Evolutionary conservation across 1,140 invertebrate genomes (phyloP).

Genomic region (Orussus abietinus): DNA sequence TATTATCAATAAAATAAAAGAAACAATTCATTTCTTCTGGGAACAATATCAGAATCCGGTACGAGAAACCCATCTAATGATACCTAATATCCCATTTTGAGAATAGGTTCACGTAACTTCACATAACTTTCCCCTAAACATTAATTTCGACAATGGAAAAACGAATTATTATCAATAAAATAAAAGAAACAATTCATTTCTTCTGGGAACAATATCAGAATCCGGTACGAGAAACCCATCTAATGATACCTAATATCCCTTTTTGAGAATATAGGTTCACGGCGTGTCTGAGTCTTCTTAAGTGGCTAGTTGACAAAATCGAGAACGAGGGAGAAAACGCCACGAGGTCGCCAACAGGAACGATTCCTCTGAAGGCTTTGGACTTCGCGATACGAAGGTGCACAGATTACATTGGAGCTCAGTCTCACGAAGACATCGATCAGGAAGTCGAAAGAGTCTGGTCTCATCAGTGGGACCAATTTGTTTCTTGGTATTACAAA

Average conservation of each 20-base stretch:
- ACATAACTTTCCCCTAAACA: no score
- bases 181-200: no score
- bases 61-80: conserved; percentile 5
- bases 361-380: conserved; percentile 67
- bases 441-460: conserved; percentile 66
- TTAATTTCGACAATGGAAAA: no score
- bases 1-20: no score
- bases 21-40: no score
- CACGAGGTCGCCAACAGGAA: conserved; percentile 58
- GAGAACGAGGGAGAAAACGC: conserved; percentile 57
- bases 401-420: conserved; percentile 69
- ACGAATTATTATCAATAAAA: no score
- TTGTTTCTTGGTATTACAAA: conserved; percentile 58
- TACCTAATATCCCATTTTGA: neutral
- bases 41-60: no score
- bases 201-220: no score
- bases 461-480: conserved; percentile 84
- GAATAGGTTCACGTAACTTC: no score
- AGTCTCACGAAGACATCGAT: conserved; percentile 84
- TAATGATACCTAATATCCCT: neutral
- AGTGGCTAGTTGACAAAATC: conserved; percentile 65
- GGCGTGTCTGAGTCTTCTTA: conserved; percentile 77
- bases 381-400: conserved; percentile 77
- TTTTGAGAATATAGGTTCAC: conserved; percentile 62
- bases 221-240: conserved; percentile 7